Conservation (phyloP, 2,113 vertebrate genomes). For the Hippocampus barbouri region DNA sequence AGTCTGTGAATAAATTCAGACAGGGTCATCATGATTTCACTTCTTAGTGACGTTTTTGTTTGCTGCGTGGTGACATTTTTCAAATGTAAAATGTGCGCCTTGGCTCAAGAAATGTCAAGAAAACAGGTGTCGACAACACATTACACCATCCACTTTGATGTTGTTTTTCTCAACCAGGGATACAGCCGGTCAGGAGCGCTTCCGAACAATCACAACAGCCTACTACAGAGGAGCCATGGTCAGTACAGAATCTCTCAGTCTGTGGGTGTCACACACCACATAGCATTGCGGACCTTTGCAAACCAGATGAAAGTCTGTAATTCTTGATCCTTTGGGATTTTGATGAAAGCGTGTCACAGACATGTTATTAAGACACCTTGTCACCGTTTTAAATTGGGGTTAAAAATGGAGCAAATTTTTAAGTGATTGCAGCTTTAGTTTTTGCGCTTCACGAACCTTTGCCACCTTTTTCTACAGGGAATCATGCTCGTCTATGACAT, state of each 20-base stretch:
- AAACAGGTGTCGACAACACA: background rate
- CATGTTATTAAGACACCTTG: too few species aligned
- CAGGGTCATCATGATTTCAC: background rate
- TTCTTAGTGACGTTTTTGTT: background rate
- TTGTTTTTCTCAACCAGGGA: conserved; percentile 72
- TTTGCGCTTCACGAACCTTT: background rate
- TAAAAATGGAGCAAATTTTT: too few species aligned
- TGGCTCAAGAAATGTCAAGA: background rate
- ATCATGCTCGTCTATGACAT: conserved; percentile 98
- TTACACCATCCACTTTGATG: background rate
- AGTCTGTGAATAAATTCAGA: background rate
- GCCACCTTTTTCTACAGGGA: conserved; percentile 67
- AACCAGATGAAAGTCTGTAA: background rate
- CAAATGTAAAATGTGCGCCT: background rate
- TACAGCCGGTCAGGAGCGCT: conserved; percentile 92
- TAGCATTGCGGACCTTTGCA: too few species aligned
- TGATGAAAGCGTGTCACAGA: too few species aligned
- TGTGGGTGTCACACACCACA: too few species aligned
- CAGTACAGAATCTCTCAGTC: background rate
- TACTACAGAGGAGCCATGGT: conserved; percentile 98
- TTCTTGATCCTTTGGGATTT: too few species aligned
- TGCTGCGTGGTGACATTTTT: background rate
- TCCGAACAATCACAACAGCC: conserved; percentile 93
- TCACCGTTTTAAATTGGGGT: too few species aligned
- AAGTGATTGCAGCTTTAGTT: background rate